phyloP scores from a whole-genome alignment of 2,113 vertebrate species.

The Oreotrochilus melanogaster region DNA sequence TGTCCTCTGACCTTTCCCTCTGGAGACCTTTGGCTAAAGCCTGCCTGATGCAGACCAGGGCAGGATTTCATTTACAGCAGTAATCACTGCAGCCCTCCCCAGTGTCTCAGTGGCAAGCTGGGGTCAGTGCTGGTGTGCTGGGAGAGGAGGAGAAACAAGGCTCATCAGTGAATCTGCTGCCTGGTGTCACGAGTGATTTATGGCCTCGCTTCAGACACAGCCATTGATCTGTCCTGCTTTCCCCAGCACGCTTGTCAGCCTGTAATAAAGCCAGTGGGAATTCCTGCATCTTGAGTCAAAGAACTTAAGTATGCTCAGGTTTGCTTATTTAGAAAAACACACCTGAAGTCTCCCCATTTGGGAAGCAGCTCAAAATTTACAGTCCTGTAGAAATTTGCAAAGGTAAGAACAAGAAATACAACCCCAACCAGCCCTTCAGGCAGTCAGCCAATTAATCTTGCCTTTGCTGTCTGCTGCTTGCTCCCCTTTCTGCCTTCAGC shows the following conservation, averaged over 20 bases:
- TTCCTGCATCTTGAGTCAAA: conserved; percentile 60
- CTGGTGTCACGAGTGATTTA: conserved; percentile 51
- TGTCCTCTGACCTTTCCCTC: background rate
- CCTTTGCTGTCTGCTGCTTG: conserved; percentile 64
- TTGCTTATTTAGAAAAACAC: conserved; percentile 60
- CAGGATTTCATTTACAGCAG: background rate
- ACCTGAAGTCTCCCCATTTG: conserved; percentile 61
- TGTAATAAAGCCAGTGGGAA: conserved; percentile 57
- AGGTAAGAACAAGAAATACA: conserved; percentile 68
- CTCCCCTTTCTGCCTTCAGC: conserved; percentile 57
- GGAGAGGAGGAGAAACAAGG: background rate
- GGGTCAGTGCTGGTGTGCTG: conserved; percentile 27
- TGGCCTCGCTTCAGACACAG: conserved; percentile 24
- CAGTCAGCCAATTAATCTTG: conserved; percentile 60
- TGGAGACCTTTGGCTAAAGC: background rate
- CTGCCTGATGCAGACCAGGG: background rate
- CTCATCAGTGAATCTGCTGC: conserved; percentile 59
- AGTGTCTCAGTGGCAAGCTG: background rate
- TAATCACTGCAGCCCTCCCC: background rate
- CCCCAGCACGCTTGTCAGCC: background rate
- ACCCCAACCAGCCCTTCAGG: conserved; percentile 57
- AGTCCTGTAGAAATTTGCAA: conserved; percentile 59
- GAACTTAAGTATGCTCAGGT: conserved; percentile 41
- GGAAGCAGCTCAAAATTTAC: conserved; percentile 70
- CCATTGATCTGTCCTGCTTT: conserved; percentile 58